A percentile compares a stretch with the other conserved stretches of the same genome.
Conservation (phyloP, 1,140 invertebrate genomes). For the Adoxophyes honmai region DNA sequence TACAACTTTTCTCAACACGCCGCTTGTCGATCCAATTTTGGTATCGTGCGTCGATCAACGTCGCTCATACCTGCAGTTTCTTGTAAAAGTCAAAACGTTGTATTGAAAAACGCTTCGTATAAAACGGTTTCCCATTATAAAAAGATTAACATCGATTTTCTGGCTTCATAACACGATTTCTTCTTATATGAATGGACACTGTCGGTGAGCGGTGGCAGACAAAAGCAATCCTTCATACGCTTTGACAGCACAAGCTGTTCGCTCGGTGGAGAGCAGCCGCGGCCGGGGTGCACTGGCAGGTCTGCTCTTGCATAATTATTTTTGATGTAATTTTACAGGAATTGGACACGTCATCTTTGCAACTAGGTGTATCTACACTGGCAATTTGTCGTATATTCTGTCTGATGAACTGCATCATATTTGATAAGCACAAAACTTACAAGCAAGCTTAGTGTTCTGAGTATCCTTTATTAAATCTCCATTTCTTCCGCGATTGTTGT, state of each 20-base stretch:
- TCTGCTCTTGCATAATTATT: too few relatives aligned
- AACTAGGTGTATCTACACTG: too few relatives aligned
- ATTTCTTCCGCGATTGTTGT: too few relatives aligned
- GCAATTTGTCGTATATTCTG: too few relatives aligned
- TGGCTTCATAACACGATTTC: conserved; percentile 30
- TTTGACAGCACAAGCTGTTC: conserved; percentile 43
- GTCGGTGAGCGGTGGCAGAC: conserved; percentile 22
- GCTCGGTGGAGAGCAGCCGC: conserved; percentile 11
- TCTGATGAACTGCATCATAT: too few relatives aligned
- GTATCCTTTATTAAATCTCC: too few relatives aligned
- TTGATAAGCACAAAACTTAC: too few relatives aligned
- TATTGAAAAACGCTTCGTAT: conserved; percentile 22
- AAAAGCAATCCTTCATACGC: conserved; percentile 46
- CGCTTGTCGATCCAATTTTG: conserved; percentile 35
- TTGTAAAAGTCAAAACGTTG: conserved; percentile 18
- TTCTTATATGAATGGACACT: conserved; percentile 36
- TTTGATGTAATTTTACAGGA: too few relatives aligned
- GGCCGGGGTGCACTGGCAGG: too few relatives aligned
- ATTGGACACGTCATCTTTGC: too few relatives aligned
- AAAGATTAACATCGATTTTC: conserved; percentile 33
- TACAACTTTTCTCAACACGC: conserved; percentile 19
- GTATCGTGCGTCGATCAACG: conserved; percentile 30
- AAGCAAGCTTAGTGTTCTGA: too few relatives aligned
- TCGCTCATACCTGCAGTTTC: conserved; percentile 27
- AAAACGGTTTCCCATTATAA: conserved; percentile 24